These are phyloP conservation scores for Zosterops hypoxanthus DNA, from an alignment of 2,113 vertebrate genomes.

Conservation along the genomic window DNA sequence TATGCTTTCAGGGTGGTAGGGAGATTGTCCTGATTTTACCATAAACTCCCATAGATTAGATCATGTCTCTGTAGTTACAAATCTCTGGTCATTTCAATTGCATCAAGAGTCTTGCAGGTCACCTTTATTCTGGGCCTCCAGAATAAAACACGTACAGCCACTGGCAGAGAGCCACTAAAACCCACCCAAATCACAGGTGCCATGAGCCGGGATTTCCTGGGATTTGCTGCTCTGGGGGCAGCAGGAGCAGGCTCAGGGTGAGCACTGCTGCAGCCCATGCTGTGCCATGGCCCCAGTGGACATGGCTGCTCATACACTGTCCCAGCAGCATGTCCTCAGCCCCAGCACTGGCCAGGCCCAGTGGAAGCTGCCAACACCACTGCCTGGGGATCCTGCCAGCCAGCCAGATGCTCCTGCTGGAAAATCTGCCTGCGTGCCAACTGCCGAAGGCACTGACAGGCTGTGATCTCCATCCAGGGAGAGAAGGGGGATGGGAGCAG, in stretches of 20 bases:
- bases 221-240: neutral
- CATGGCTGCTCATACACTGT: accelerated
- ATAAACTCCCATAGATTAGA: neutral
- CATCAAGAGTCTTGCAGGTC: neutral
- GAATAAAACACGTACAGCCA: neutral
- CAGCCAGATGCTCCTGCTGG: constrained; percentile 45
- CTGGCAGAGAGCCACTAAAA: neutral
- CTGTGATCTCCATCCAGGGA: constrained; percentile 42
- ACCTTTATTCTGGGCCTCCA: neutral
- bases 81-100: neutral
- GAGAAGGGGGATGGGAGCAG: neutral
- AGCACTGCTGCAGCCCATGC: neutral
- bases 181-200: accelerated
- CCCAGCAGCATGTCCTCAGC: neutral
- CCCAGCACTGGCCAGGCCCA: neutral
- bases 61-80: neutral
- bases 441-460: neutral
- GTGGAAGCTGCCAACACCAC: neutral
- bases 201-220: accelerated
- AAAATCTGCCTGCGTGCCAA: neutral
- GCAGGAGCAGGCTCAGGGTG: neutral
- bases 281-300: accelerated
- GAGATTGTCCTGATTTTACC: neutral
- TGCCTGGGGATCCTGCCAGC: neutral
- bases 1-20: neutral